phyloP scores from a whole-genome alignment of 2,797 vertebrate genomes.

The Carapus acus region DNA sequence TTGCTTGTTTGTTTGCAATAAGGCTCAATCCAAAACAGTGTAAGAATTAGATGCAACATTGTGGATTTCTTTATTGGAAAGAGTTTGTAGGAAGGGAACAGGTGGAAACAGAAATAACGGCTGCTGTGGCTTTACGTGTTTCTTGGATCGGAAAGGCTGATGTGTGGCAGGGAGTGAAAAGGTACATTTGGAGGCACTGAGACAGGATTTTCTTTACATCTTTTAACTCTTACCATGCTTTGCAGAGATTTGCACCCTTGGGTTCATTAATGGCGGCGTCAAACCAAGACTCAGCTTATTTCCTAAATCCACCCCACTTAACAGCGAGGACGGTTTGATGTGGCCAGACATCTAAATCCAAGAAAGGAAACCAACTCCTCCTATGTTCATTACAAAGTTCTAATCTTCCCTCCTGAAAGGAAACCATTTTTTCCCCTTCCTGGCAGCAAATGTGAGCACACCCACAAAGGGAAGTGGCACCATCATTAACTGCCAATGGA shows the following conservation, averaged over 20 bases:
- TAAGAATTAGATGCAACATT: no score
- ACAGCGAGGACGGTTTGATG: conserved; percentile 3
- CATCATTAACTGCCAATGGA: not conserved
- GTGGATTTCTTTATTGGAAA: no score
- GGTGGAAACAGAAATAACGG: no score
- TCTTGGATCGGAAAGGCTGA: no score
- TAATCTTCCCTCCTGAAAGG: conserved; percentile 27
- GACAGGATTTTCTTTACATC: conserved; percentile 10
- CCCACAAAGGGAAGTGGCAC: conserved; percentile 18
- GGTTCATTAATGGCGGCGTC: conserved; percentile 18
- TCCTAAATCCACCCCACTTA: conserved; percentile 11
- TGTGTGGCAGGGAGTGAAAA: conserved; percentile 3
- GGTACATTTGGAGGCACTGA: conserved; percentile 12
- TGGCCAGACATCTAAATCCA: conserved; percentile 29
- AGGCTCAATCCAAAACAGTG: no score
- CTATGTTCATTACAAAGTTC: conserved; percentile 3
- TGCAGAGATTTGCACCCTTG: not conserved
- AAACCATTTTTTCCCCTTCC: conserved; percentile 12
- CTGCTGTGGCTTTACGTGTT: no score
- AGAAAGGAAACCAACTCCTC: conserved; percentile 4
- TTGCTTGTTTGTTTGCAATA: no score
- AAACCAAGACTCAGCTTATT: conserved; percentile 22
- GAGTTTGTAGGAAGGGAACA: no score
- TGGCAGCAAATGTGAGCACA: conserved; percentile 23
- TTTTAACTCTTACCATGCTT: no score